Evolutionary conservation across 2,113 vertebrate species (phyloP).

Genomic region (Murina feae): DNA sequence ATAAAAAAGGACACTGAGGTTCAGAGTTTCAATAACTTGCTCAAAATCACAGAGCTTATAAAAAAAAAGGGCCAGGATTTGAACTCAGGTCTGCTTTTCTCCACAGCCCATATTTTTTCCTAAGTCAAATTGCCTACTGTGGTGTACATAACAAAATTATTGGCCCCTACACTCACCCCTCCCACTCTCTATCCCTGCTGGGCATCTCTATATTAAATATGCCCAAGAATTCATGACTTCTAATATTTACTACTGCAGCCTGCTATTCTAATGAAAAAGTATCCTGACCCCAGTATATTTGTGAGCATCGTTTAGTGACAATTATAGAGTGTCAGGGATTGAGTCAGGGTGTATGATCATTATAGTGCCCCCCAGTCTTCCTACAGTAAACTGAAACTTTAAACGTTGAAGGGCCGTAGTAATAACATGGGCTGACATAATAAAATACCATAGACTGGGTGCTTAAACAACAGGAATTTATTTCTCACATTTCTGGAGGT

Average conservation of each 20-base stretch:
- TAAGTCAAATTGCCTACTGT: neutral
- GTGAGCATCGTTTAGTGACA: neutral
- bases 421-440: neutral
- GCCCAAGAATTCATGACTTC: neutral
- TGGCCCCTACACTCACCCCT: fast-evolving
- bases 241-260: neutral
- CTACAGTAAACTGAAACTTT: neutral
- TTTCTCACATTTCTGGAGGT: neutral
- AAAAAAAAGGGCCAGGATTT: neutral
- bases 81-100: neutral
- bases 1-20: neutral
- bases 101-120: neutral
- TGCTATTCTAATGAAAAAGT: neutral
- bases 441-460: neutral
- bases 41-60: neutral
- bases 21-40: neutral
- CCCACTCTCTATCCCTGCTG: neutral
- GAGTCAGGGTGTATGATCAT: neutral
- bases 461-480: neutral
- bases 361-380: neutral
- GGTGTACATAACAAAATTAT: neutral
- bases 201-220: neutral
- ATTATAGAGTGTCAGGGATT: neutral
- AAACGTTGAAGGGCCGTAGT: neutral
- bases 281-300: neutral